Evolutionary conservation across 2,113 vertebrate species (phyloP), one percentile per base, ranked within the genome.

Genomic region (Entosphenus tridentatus): DNA sequence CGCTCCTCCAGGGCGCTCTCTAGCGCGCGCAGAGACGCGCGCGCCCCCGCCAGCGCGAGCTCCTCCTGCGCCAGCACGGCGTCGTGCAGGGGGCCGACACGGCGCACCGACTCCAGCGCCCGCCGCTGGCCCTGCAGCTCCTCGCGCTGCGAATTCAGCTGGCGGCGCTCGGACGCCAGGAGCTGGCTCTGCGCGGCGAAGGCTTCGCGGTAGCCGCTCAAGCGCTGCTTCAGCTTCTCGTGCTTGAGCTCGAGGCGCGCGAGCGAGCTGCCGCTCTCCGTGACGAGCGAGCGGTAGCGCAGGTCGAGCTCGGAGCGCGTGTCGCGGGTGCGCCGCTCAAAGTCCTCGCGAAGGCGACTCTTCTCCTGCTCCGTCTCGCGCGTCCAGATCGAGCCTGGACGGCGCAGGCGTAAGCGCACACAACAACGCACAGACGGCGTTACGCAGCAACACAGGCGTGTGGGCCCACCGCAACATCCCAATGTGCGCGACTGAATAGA

Each of bases 371-470:
- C 81, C 56, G 86, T 88, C 72, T 97, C 90, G 71, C 84, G 85
- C 69, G 84, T 87, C 92, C 92, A 97, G 76, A 97, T 92, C 90
- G 89, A 97, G 71, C 92, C 91, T 97, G 74, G 58, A 39, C n/a
- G 21, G 62, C n/a, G 62, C 62, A 65, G 9, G 62, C 21, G 9
- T 39, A 39, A 39, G 39, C 39, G 39, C 39, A 7, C 39, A 39
- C 39, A 39, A 7, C 39, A 39, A 39, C 3, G 21, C 21, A 39
- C 21, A 3, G 21, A 39, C 21, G 21, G 21, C 21, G 21, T 39
- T 39, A 39, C 21, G 3, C 21, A 39, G 21, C 21, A 39, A 39
- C 39, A 39, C 39, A 5, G 39, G 39, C 39, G 39, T 39, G 39
- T 39, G 39, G 39, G 39, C 39, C 6, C 39, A 39, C 39, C 39